Conservation (phyloP, 1,140 invertebrate genomes). For the Lethocerus indicus region DNA sequence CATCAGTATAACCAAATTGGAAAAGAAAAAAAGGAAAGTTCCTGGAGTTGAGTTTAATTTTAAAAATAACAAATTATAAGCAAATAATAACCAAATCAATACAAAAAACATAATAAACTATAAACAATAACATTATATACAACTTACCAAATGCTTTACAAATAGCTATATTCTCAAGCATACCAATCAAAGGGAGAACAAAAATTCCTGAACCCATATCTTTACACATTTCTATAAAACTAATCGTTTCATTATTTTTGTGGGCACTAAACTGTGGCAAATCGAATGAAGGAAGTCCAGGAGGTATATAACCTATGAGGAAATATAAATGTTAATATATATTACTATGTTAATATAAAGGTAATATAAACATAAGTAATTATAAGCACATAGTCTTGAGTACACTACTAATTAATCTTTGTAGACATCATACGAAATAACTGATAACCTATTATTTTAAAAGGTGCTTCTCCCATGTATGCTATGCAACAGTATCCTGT, state of each 20-base stretch:
- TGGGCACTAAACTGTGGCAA: slow-evolving; percentile 43
- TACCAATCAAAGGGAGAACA: slow-evolving; percentile 60
- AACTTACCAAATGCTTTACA: slow-evolving; percentile 60
- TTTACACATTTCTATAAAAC: slow-evolving; percentile 47
- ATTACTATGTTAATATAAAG: too few species aligned
- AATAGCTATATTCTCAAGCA: slow-evolving; percentile 69
- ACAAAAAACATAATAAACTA: not conserved
- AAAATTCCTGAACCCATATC: slow-evolving; percentile 56
- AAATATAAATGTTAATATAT: slow-evolving; percentile 16
- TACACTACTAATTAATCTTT: too few species aligned
- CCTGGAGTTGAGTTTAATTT: too few species aligned
- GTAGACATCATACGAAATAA: too few species aligned
- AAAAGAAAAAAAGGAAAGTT: not conserved
- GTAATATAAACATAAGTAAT: too few species aligned
- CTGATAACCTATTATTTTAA: slow-evolving; percentile 40
- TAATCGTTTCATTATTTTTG: slow-evolving; percentile 28
- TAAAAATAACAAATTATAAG: too few species aligned
- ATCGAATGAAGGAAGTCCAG: slow-evolving; percentile 44
- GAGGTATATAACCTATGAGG: slow-evolving; percentile 37
- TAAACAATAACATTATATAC: not conserved
- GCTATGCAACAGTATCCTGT: slow-evolving; percentile 19
- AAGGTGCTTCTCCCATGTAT: slow-evolving; percentile 25
- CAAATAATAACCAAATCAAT: not conserved
- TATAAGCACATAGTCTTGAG: too few species aligned
- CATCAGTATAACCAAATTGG: too few species aligned